phyloP scores from a whole-genome alignment of 2,888 invertebrate genomes.

The Cataglyphis albicans region DNA sequence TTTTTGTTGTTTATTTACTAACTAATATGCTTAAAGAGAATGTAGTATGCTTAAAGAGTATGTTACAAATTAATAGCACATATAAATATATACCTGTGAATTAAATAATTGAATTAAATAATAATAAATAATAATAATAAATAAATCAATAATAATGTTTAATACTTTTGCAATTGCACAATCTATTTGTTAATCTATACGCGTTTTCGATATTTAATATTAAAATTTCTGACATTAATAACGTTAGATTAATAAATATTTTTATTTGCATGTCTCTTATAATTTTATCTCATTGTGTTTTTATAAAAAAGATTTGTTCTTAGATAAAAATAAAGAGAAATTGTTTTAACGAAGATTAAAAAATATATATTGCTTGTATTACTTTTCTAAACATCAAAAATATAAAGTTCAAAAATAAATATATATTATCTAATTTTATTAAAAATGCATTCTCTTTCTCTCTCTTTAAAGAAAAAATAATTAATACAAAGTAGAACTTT shows the following conservation, averaged over 20 bases:
- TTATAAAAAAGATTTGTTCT: neutral
- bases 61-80: neutral
- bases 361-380: neutral
- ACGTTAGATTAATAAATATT: neutral
- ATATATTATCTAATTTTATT: neutral
- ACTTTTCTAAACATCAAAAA: neutral
- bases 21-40: neutral
- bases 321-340: neutral
- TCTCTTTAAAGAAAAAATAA: neutral
- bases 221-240: slow-evolving; percentile 6
- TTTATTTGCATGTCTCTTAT: neutral
- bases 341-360: neutral
- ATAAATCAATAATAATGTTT: neutral
- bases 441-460: neutral
- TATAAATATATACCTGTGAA: neutral
- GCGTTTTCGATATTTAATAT: neutral
- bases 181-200: slow-evolving; percentile 10
- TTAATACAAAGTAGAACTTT: neutral
- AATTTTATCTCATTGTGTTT: neutral
- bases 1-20: slow-evolving; percentile 17
- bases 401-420: neutral
- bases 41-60: no score
- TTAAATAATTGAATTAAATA: neutral
- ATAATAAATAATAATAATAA: no score
- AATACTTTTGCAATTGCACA: neutral